Evolutionary conservation across 2,797 vertebrate genomes (phyloP).

Genomic region (Ptychobarbus kaznakovi): DNA sequence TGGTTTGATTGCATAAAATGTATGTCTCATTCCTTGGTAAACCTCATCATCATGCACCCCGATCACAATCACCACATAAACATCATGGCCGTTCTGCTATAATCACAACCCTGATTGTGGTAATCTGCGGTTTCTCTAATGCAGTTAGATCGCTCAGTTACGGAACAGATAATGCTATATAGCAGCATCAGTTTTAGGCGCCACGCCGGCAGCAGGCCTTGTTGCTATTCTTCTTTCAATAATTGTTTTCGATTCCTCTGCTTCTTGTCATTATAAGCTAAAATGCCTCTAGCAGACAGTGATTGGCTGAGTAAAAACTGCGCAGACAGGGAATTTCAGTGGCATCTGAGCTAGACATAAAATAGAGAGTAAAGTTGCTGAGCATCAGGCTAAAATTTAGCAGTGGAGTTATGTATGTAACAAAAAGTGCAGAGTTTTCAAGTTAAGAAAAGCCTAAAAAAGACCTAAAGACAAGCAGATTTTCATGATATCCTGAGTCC

Average conservation of each 20-base stretch:
- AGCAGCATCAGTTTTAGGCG: not conserved
- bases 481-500: slow-evolving; percentile 23
- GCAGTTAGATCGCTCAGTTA: slow-evolving; percentile 13
- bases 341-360: slow-evolving; percentile 19
- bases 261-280: slow-evolving; percentile 45
- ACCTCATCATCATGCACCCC: slow-evolving; percentile 9
- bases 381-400: slow-evolving; percentile 28
- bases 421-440: slow-evolving; percentile 34
- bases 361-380: slow-evolving; percentile 34
- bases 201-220: not conserved
- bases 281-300: slow-evolving; percentile 40
- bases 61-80: slow-evolving; percentile 37
- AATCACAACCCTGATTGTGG: slow-evolving; percentile 29
- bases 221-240: slow-evolving; percentile 33
- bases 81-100: slow-evolving; percentile 18
- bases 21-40: slow-evolving; percentile 1
- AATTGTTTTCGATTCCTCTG: slow-evolving; percentile 48
- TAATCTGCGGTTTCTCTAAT: slow-evolving; percentile 30
- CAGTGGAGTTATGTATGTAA: slow-evolving; percentile 28
- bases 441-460: not conserved
- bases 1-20: slow-evolving; percentile 29
- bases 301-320: slow-evolving; percentile 46
- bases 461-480: slow-evolving; percentile 20
- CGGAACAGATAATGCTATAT: slow-evolving; percentile 11
- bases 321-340: not conserved